phyloP scores from a whole-genome alignment of 2,113 vertebrate genomes.

The Leiothrix lutea region DNA sequence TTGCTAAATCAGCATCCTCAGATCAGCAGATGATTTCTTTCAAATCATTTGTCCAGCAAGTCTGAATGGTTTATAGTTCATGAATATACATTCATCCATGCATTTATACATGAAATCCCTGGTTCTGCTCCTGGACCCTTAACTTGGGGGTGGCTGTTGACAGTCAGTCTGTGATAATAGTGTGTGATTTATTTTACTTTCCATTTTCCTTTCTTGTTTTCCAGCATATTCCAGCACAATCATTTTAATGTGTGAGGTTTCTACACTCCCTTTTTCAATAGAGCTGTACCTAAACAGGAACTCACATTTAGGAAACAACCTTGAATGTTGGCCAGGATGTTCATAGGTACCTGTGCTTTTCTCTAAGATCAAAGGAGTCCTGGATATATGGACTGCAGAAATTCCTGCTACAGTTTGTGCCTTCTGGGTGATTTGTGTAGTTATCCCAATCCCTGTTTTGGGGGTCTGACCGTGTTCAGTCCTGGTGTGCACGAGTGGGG shows the following conservation, averaged over 20 bases:
- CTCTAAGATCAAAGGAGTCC: background rate
- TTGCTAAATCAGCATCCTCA: slow-evolving; percentile 24
- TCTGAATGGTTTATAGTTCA: slow-evolving; percentile 35
- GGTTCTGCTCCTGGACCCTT: background rate
- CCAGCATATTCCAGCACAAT: background rate
- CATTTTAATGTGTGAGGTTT: background rate
- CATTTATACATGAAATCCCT: background rate
- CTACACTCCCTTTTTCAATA: background rate
- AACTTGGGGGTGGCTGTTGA: background rate
- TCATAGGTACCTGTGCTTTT: background rate
- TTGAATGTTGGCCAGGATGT: background rate
- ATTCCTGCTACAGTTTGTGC: background rate
- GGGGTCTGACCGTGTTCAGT: accelerated
- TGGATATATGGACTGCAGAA: background rate
- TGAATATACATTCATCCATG: background rate
- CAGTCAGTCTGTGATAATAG: background rate
- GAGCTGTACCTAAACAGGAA: background rate
- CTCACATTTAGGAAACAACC: background rate
- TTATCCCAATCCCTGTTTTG: background rate
- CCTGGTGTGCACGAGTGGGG: accelerated
- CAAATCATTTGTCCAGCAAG: slow-evolving; percentile 54
- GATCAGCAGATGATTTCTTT: background rate
- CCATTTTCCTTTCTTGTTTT: background rate
- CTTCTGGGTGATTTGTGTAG: background rate
- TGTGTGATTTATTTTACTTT: background rate